Evolutionary conservation across 1,140 invertebrate genomes (phyloP).

Genomic region (Leptoteleia sp.): DNA sequence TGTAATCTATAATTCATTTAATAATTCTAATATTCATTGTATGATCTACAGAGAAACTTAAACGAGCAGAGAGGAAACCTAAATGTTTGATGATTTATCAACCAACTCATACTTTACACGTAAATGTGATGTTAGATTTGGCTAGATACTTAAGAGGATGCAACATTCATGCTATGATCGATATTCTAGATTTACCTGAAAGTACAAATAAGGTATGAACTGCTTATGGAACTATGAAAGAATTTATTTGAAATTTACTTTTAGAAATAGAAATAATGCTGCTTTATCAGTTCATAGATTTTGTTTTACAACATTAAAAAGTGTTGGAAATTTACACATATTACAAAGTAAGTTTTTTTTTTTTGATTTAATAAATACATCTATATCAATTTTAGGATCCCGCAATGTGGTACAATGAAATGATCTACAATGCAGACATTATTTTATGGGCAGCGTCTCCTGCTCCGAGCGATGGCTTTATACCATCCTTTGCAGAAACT

Average conservation of each 20-base stretch:
- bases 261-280: too few species aligned
- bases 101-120: slow-evolving; percentile 72
- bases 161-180: slow-evolving; percentile 76
- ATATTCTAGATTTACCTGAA: slow-evolving; percentile 73
- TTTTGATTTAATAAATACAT: too few species aligned
- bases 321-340: too few species aligned
- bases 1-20: too few species aligned
- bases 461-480: slow-evolving; percentile 47
- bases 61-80: slow-evolving; percentile 63
- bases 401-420: slow-evolving; percentile 74
- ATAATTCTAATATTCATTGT: too few species aligned
- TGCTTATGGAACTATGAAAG: too few species aligned
- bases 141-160: slow-evolving; percentile 74
- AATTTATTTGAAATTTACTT: too few species aligned
- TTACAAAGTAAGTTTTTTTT: too few species aligned
- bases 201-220: slow-evolving; percentile 67
- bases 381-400: slow-evolving; percentile 72
- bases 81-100: slow-evolving; percentile 77
- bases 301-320: too few species aligned
- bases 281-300: too few species aligned
- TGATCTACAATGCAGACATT: slow-evolving; percentile 72
- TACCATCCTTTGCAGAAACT: slow-evolving; percentile 70
- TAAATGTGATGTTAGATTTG: slow-evolving; percentile 74
- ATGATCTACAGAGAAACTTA: slow-evolving; percentile 59
- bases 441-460: slow-evolving; percentile 76